A percentile compares a stretch with the other conserved stretches of the same genome.
Evolutionary conservation across 2,113 vertebrate genomes (phyloP).

Genomic region (Pyxicephalus adspersus): DNA sequence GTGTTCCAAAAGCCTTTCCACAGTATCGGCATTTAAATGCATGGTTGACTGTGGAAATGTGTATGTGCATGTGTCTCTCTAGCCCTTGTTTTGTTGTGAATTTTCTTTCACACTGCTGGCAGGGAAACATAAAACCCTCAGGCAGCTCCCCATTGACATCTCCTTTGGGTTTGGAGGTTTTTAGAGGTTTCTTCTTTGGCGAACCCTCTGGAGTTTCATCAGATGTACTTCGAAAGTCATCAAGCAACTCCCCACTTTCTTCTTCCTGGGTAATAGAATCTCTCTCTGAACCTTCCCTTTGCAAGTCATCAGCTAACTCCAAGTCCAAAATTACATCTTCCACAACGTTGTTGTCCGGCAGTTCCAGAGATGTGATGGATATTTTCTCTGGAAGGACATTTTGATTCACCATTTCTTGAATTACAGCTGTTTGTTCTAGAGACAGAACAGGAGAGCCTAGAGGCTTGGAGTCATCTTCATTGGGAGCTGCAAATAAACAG

Average conservation of each 20-base stretch:
- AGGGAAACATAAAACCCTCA: constrained; percentile 78
- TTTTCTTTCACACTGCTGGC: constrained; percentile 84
- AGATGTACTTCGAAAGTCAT: constrained; percentile 69
- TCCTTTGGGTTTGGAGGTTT: constrained; percentile 64
- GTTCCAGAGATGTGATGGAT: constrained; percentile 62
- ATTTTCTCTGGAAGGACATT: constrained; percentile 65
- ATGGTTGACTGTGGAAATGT: constrained; percentile 72
- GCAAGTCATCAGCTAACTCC: constrained; percentile 64
- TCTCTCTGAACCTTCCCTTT: constrained; percentile 63
- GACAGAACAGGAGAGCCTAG: constrained; percentile 68
- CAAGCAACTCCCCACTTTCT: constrained; percentile 72
- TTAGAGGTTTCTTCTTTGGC: constrained; percentile 63
- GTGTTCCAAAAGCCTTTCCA: constrained; percentile 78
- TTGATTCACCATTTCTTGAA: constrained; percentile 69
- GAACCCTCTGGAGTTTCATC: constrained; percentile 71
- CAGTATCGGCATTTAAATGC: constrained; percentile 81
- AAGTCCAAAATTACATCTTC: constrained; percentile 67
- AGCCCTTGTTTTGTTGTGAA: constrained; percentile 87
- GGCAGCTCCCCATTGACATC: constrained; percentile 73
- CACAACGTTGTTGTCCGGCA: constrained; percentile 67
- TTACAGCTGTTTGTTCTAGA: constrained; percentile 72
- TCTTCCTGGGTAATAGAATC: constrained; percentile 68
- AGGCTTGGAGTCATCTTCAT: constrained; percentile 70
- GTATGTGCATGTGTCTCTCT: constrained; percentile 87
- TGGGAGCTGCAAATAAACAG: constrained; percentile 70